Conservation (phyloP, 2,113 vertebrate genomes). For the Hyla sarda region DNA sequence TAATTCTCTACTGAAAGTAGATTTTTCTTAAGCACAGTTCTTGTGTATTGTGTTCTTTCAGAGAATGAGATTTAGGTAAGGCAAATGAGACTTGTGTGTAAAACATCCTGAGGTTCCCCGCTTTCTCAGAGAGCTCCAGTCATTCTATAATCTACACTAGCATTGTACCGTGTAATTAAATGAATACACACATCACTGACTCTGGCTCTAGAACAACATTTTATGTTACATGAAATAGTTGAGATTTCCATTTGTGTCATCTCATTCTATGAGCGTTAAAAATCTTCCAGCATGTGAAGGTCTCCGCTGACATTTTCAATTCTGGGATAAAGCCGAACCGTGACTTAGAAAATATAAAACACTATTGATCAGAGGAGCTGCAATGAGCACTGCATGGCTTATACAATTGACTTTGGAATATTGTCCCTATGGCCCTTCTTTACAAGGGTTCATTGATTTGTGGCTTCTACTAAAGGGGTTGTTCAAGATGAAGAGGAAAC, state of each 20-base stretch:
- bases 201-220: constrained; percentile 24
- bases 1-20: background rate
- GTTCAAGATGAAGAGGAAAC: background rate
- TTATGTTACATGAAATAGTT: constrained; percentile 23
- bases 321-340: background rate
- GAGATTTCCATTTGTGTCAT: constrained; percentile 28
- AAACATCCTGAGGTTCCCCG: constrained; percentile 13
- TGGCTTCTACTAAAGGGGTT: background rate
- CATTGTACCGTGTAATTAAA: constrained; percentile 37
- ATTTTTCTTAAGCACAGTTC: background rate
- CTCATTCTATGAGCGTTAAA: constrained; percentile 8
- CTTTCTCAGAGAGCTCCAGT: constrained; percentile 1
- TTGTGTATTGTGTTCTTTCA: constrained; percentile 6
- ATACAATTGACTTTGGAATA: background rate
- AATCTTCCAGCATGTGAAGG: constrained; percentile 26
- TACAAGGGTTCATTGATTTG: background rate
- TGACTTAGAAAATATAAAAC: background rate
- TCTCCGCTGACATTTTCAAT: constrained; percentile 2
- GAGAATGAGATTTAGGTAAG: background rate
- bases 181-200: constrained; percentile 27
- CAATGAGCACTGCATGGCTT: background rate
- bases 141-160: constrained; percentile 31
- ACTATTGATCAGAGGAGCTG: background rate
- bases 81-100: background rate
- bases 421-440: background rate